Conservation (phyloP, 2,888 invertebrate genomes). For the Trissolcus japonicus region DNA sequence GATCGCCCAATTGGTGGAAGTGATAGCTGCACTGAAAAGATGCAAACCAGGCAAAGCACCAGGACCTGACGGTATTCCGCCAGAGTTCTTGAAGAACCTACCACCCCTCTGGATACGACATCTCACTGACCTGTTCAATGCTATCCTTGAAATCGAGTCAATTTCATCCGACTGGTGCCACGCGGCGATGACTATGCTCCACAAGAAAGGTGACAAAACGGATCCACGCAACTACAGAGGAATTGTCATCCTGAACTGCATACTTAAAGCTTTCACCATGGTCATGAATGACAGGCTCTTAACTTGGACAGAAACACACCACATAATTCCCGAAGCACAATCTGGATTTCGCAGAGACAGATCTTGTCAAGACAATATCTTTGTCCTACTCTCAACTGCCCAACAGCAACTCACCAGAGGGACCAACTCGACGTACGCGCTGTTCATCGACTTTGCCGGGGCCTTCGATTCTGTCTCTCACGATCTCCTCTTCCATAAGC, state of each 20-base stretch:
- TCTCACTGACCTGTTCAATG: too few relatives aligned
- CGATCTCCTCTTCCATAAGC: neutral
- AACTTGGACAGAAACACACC: neutral
- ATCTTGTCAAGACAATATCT: constrained; percentile 1
- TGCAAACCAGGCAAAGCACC: constrained; percentile 1
- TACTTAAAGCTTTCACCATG: neutral
- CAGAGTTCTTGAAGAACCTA: too few relatives aligned
- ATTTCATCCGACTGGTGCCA: neutral
- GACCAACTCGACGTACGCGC: neutral
- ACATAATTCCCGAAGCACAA: constrained; percentile 4
- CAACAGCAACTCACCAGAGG: neutral
- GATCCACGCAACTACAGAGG: neutral
- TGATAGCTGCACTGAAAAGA: neutral
- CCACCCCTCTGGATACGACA: too few relatives aligned
- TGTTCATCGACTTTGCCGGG: neutral
- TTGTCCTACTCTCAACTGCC: neutral
- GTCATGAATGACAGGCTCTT: neutral
- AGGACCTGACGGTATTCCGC: neutral
- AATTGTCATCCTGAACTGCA: neutral
- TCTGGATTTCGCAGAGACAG: neutral
- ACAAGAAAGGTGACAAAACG: neutral
- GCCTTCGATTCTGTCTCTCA: neutral
- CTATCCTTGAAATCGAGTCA: neutral
- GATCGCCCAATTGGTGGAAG: neutral
- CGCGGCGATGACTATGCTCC: neutral